Conservation (phyloP, 2,797 vertebrate species). For the Bradypus variegatus region DNA sequence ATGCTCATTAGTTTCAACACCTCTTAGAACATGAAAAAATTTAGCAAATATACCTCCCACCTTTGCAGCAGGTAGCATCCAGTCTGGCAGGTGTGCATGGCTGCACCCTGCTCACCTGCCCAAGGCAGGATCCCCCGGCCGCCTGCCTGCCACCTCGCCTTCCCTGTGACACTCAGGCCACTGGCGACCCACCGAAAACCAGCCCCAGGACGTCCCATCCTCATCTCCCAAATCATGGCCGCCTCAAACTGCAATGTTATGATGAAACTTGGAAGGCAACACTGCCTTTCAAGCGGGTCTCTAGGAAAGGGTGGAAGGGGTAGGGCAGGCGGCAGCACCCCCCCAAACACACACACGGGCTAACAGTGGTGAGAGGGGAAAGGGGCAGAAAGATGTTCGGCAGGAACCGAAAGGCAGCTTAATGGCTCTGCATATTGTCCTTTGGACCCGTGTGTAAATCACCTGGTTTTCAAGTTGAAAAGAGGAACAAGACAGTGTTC, state of each 20-base stretch:
- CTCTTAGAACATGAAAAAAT: conserved; percentile 4
- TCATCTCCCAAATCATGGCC: no score
- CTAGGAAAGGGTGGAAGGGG: neutral
- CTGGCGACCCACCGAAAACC: fast-evolving
- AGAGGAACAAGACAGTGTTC: neutral
- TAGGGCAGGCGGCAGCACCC: neutral
- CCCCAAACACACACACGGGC: no score
- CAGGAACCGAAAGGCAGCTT: neutral
- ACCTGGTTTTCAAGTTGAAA: neutral
- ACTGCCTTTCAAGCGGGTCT: neutral
- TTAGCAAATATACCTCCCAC: neutral
- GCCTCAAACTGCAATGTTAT: fast-evolving
- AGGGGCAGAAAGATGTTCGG: neutral
- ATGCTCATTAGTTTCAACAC: conserved; percentile 8
- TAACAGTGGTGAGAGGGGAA: neutral
- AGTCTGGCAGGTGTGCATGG: neutral
- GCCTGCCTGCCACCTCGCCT: neutral
- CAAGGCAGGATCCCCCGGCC: no score
- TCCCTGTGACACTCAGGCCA: neutral
- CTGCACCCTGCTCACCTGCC: neutral
- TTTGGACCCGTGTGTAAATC: neutral
- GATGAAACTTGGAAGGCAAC: neutral
- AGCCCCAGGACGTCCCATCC: fast-evolving
- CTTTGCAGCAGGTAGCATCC: fast-evolving
- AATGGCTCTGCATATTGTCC: neutral